A percentile compares a stretch with the other conserved stretches of the same genome.
Evolutionary conservation across 1,140 invertebrate genomes (phyloP).

Genomic region (Zeugodacus cucurbitae): DNA sequence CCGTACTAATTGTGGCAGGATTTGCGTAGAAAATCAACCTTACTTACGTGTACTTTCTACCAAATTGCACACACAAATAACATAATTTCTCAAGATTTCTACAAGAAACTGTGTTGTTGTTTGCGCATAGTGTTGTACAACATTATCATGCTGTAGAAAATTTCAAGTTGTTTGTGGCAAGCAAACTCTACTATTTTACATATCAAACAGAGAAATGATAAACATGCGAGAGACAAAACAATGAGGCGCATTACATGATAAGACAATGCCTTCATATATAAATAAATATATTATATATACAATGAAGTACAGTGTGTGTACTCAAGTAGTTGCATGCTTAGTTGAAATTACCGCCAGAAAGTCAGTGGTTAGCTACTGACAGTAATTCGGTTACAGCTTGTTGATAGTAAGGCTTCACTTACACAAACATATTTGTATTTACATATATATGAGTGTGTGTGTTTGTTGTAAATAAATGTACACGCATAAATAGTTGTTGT

Average conservation of each 20-base stretch:
- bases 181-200: background rate
- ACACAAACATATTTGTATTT: background rate
- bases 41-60: background rate
- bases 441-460: background rate
- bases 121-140: background rate
- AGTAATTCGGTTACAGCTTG: background rate
- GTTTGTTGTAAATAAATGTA: background rate
- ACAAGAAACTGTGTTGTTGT: background rate
- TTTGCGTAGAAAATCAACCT: conserved; percentile 23
- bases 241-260: conserved; percentile 30
- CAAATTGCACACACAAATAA: background rate
- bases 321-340: background rate
- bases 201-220: conserved; percentile 13
- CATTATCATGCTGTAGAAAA: conserved; percentile 11
- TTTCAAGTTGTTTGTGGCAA: conserved; percentile 22
- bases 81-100: conserved; percentile 31
- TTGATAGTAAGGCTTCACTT: too few species aligned
- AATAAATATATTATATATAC: background rate
- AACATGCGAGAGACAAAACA: conserved; percentile 9
- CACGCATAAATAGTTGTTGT: background rate
- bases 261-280: background rate
- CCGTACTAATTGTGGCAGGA: conserved; percentile 37
- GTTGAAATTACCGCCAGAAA: background rate
- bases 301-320: background rate
- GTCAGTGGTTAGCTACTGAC: conserved; percentile 1